Evolutionary conservation across 2,113 vertebrate genomes (phyloP), one percentile per base, ranked within the genome.

Genomic region (Solenodon paradoxus): DNA sequence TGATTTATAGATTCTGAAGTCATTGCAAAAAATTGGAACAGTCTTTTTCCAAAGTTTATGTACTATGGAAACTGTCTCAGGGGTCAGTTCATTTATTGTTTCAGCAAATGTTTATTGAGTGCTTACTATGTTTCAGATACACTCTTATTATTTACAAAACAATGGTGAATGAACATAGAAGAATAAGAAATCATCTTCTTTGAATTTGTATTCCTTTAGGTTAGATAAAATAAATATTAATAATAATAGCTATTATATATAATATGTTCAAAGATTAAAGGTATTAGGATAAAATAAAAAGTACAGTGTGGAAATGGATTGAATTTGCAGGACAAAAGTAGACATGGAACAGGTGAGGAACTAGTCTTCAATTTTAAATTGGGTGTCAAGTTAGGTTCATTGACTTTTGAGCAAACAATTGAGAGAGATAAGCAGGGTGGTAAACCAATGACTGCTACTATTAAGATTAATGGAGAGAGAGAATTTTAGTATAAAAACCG

Each of bases 291-390:
- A 74, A 84, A 53, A 38, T 28, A 13, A 20, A 49, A 66, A 64
- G 45, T 16, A 90, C 0, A 24, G 45, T 3, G 68, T 9, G 10
- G 16, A 35, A 57, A 49, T 63, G 16, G 9, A 7, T 5, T 74
- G 28, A 20, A 24, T n/a, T 0, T 51, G 0, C 7, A 40, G 2
- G 9, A 9, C 26, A 32, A 35, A 72, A 26, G 9, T 0, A 40
- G 30, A 57, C 13, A 9, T 0, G 38, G 61, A 68, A 5, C 15
- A 10, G n/a, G 0, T 13, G 9, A 83, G 7, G 7, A 81, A 30
- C 3, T 2, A 35, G 17, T 68, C 47, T 68, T 1, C 0, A 2
- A 3, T 74, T 82, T 79, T 32, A 90, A 69, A 35, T 22, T 72
- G 30, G 63, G 20, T 35, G 26, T 47, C 15, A 32, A 94, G 26